Evolutionary conservation across 1,140 invertebrate species (phyloP), one percentile per base, ranked within the genome.

Genomic region (Pissodes strobi): DNA sequence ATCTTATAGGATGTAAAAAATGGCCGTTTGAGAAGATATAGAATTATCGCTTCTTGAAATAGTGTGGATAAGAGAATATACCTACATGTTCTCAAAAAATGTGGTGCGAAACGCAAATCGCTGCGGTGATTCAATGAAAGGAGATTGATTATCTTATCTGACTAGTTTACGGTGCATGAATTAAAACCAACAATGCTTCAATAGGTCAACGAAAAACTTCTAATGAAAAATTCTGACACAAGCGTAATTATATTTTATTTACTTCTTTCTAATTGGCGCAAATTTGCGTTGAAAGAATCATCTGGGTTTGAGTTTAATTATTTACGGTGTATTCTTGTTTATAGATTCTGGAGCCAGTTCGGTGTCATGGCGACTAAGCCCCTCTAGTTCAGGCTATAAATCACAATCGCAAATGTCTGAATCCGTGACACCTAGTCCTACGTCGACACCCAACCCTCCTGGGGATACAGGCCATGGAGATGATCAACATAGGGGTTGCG

Each of bases 331-430:
- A 56, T n/a, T n/a, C n/a, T n/a, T n/a, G n/a, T n/a, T 78, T 76
- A n/a, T 67, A 85, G 87, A 89, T 80, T 88, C 87, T 41, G 84
- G 84, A 49, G 86, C 86, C 58, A 89, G 86, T 79, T 82, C 83
- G 62, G 86, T 87, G 61, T 86, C 87, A 10, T 87, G 86, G 80
- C 83, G 90, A 1, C 79, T 93, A 39, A 92, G 90, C 68, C 90
- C 91, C 0, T 90, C 90, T 18, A 91, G 89, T 72, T 91, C 88
- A 18, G 90, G 90, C 27, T 92, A 90, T 81, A 91, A 91, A 76
- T 79, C 87, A 64, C 82, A 90, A 77, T 86, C 85, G 69, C 82
- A 87, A 78, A 85, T 88, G 68, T 91, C 89, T 22, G 90, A 91
- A 73, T 82, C 88, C 73, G 72, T 91, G 75, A 81, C 90, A 5